phyloP scores from a whole-genome alignment of 2,113 vertebrate genomes.

The Cariama cristata region DNA sequence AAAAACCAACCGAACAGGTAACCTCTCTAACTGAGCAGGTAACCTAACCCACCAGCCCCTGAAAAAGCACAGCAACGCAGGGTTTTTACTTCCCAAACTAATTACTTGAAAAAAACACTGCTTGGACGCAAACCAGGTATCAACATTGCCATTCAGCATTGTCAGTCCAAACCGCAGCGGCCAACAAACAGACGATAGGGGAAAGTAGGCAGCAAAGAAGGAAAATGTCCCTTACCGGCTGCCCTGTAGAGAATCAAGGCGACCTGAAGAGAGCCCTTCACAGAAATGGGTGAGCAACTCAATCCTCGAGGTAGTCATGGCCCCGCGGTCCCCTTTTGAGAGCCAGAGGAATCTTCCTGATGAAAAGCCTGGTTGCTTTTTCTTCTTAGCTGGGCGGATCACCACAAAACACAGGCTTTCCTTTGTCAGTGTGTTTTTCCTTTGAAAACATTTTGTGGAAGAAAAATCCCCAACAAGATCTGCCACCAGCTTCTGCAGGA shows the following conservation, averaged over 20 bases:
- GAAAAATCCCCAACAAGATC: not conserved
- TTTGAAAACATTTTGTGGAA: not conserved
- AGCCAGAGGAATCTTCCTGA: not conserved
- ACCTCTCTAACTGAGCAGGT: conserved; percentile 24
- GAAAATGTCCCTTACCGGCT: not conserved
- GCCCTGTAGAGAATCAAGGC: not conserved
- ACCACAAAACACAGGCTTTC: not conserved
- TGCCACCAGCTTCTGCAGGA: not conserved
- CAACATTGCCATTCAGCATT: conserved; percentile 19
- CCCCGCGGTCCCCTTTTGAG: not conserved
- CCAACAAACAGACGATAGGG: not conserved
- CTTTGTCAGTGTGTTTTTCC: not conserved
- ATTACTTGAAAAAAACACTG: conserved; percentile 42
- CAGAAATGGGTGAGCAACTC: not conserved
- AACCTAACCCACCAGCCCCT: conserved; percentile 32
- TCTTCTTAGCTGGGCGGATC: not conserved
- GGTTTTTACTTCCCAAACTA: conserved; percentile 26
- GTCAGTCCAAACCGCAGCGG: not conserved
- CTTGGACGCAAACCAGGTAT: conserved; percentile 44
- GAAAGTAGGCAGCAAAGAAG: not conserved
- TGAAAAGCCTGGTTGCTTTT: not conserved
- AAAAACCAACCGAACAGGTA: not conserved
- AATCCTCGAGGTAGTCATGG: not conserved
- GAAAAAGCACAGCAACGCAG: not conserved
- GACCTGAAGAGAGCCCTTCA: not conserved